Evolutionary conservation across 2,797 vertebrate genomes (phyloP).

Genomic region (Phrynocephalus vlangalii): DNA sequence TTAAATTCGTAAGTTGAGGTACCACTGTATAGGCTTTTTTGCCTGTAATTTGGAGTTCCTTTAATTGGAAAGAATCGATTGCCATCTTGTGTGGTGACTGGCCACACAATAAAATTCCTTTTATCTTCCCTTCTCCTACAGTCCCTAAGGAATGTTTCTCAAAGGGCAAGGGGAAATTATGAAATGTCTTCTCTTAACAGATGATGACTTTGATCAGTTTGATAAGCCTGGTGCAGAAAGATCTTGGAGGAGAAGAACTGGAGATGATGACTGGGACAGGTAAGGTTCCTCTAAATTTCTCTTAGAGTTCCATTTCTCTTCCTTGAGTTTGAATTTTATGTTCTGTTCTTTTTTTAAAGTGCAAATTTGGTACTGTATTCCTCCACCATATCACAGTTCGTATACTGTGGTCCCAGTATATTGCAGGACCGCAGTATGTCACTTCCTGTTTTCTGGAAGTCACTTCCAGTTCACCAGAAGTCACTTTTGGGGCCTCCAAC

Average conservation of each 20-base stretch:
- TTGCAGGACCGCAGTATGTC: too few relatives aligned
- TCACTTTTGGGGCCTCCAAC: too few relatives aligned
- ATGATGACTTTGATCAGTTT: constrained; percentile 94
- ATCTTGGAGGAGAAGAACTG: constrained; percentile 92
- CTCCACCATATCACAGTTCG: too few relatives aligned
- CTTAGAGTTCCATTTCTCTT: constrained; percentile 35
- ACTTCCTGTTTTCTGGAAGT: too few relatives aligned
- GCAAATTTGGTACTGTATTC: constrained; percentile 1
- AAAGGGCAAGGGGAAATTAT: too few relatives aligned
- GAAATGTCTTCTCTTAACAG: constrained; percentile 75
- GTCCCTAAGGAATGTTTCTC: background rate
- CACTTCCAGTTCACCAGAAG: too few relatives aligned
- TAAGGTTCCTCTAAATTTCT: constrained; percentile 59
- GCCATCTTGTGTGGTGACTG: background rate
- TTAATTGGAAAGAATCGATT: background rate
- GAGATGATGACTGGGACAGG: constrained; percentile 92
- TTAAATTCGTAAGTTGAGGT: too few relatives aligned
- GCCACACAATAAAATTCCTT: background rate
- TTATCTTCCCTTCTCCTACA: background rate
- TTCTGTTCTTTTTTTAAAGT: constrained; percentile 4
- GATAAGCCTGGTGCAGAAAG: constrained; percentile 97
- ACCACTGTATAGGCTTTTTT: background rate
- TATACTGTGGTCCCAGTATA: too few relatives aligned
- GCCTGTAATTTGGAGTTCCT: background rate
- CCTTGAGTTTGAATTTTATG: constrained; percentile 26